Evolutionary conservation across 2,113 vertebrate species (phyloP).

Genomic region (Forbesichthys papilliferus): DNA sequence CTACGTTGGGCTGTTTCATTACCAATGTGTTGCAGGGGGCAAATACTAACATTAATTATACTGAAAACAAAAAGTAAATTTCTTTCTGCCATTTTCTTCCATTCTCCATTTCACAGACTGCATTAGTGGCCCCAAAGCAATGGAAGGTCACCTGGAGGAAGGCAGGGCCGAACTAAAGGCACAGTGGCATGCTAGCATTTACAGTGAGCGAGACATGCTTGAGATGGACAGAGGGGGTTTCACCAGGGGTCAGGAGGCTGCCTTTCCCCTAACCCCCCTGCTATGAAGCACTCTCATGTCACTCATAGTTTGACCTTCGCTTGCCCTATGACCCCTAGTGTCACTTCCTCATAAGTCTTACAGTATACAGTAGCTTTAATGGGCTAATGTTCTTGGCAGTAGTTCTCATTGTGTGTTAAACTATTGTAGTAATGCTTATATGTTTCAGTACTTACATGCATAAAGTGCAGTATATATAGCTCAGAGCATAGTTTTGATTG

Average conservation of each 20-base stretch:
- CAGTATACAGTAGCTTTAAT: not conserved
- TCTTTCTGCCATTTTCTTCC: not conserved
- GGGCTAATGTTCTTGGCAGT: not conserved
- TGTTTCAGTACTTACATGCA: not conserved
- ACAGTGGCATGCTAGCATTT: constrained; percentile 22
- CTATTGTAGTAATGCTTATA: constrained; percentile 27
- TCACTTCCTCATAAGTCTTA: constrained; percentile 71
- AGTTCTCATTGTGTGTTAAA: not conserved
- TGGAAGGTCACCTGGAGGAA: constrained; percentile 53
- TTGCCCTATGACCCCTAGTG: constrained; percentile 37
- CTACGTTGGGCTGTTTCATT: too few species aligned
- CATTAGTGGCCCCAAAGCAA: constrained; percentile 63
- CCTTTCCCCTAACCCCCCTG: constrained; percentile 1
- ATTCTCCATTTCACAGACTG: constrained; percentile 55
- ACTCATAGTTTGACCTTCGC: constrained; percentile 53
- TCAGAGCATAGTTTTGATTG: too few species aligned
- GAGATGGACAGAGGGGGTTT: constrained; percentile 37
- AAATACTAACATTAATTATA: not conserved
- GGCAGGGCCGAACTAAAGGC: constrained; percentile 26
- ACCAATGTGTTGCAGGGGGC: too few species aligned
- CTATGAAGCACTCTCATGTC: constrained; percentile 45
- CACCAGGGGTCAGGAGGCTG: constrained; percentile 7
- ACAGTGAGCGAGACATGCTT: constrained; percentile 22
- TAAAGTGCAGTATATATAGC: too few species aligned
- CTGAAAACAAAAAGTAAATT: not conserved